Conservation (phyloP, 1,140 invertebrate species). For the Halyomorpha halys region DNA sequence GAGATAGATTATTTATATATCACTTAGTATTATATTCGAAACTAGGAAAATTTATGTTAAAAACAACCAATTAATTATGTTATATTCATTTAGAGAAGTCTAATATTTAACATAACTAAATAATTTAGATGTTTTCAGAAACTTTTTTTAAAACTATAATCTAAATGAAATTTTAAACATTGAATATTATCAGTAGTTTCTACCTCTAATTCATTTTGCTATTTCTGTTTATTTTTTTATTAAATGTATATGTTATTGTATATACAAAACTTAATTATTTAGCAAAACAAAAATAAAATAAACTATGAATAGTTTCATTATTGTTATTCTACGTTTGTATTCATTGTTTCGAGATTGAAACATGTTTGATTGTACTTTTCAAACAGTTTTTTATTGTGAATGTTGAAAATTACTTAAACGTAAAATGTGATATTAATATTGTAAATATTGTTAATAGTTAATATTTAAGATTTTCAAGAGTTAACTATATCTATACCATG, state of each 20-base stretch:
- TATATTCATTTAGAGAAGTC: too few species aligned
- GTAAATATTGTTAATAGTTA: constrained; percentile 18
- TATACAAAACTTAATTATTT: too few species aligned
- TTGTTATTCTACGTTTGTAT: not conserved
- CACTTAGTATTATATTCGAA: not conserved
- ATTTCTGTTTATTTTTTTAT: too few species aligned
- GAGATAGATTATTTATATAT: not conserved
- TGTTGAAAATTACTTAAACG: too few species aligned
- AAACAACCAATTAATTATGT: too few species aligned
- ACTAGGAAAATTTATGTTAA: not conserved
- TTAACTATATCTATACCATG: constrained; percentile 8
- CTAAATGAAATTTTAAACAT: too few species aligned
- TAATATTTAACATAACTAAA: too few species aligned
- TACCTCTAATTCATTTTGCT: too few species aligned
- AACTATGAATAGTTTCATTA: not conserved
- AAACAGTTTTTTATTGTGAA: not conserved
- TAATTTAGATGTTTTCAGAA: too few species aligned
- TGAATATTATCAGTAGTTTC: too few species aligned
- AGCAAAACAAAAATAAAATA: not conserved
- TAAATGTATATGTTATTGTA: too few species aligned
- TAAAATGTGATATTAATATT: constrained; percentile 14
- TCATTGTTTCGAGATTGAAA: not conserved
- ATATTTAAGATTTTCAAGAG: constrained; percentile 5
- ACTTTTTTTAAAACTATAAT: too few species aligned
- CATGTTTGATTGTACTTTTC: not conserved